Conservation (phyloP, 2,113 vertebrate species). For the Marmota flaviventris region DNA sequence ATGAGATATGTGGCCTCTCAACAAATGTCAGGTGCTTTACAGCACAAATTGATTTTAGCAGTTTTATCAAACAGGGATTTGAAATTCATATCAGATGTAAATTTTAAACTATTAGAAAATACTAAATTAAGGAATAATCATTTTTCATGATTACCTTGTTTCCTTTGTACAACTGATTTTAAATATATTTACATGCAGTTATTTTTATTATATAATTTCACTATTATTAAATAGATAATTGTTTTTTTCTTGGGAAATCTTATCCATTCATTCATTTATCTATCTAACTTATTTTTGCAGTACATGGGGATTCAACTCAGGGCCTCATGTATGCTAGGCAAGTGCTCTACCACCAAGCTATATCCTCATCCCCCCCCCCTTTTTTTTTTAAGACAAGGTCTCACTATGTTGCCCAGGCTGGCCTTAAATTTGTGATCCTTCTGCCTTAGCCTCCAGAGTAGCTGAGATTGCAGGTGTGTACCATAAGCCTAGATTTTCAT, state of each 20-base stretch:
- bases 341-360: too few relatives aligned
- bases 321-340: too few relatives aligned
- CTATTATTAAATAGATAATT: background rate
- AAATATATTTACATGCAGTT: background rate
- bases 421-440: too few relatives aligned
- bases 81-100: background rate
- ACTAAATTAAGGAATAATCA: background rate
- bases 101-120: background rate
- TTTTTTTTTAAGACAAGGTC: too few relatives aligned
- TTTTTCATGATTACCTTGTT: background rate
- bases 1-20: background rate
- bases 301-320: too few relatives aligned
- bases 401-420: too few relatives aligned
- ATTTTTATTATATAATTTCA: background rate
- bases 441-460: too few relatives aligned
- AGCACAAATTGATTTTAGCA: background rate
- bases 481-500: too few relatives aligned
- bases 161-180: conserved; percentile 4
- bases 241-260: background rate
- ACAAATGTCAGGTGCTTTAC: background rate
- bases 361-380: too few relatives aligned
- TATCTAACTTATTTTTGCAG: too few relatives aligned
- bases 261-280: too few relatives aligned
- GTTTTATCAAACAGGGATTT: background rate
- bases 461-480: too few relatives aligned